Evolutionary conservation across 2,888 invertebrate species (phyloP).

Genomic region (Thecocarcelia acutangulata): DNA sequence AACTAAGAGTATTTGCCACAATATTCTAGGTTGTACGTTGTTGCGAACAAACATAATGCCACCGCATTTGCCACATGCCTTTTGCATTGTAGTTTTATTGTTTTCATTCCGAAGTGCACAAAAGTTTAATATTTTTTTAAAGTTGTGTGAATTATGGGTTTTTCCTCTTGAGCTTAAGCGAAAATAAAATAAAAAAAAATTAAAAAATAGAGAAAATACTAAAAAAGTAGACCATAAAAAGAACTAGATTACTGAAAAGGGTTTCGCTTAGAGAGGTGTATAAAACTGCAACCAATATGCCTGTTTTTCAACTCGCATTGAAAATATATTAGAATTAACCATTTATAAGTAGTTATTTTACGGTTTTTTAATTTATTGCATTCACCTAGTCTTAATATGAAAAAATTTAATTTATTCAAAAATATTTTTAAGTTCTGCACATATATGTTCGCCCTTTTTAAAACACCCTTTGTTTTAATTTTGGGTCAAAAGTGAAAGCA

Average conservation of each 20-base stretch:
- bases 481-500: slow-evolving; percentile 49
- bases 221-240: slow-evolving; percentile 35
- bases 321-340: too few relatives aligned
- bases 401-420: too few relatives aligned
- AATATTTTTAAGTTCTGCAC: too few relatives aligned
- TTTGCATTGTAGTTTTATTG: slow-evolving; percentile 27
- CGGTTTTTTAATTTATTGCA: too few relatives aligned
- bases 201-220: slow-evolving; percentile 8
- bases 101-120: slow-evolving; percentile 30
- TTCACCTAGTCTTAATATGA: too few relatives aligned
- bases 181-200: not conserved
- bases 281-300: not conserved
- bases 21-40: not conserved
- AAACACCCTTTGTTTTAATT: slow-evolving; percentile 34
- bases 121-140: slow-evolving; percentile 39
- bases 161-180: slow-evolving; percentile 21
- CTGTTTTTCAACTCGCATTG: too few relatives aligned
- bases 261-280: not conserved
- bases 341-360: too few relatives aligned
- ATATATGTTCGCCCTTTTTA: not conserved
- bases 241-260: slow-evolving; percentile 34
- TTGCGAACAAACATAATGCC: slow-evolving; percentile 20
- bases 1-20: slow-evolving; percentile 4
- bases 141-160: slow-evolving; percentile 32
- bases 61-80: slow-evolving; percentile 4